Conservation (phyloP, 2,113 vertebrate species). For the Corythornis vintsioides region DNA sequence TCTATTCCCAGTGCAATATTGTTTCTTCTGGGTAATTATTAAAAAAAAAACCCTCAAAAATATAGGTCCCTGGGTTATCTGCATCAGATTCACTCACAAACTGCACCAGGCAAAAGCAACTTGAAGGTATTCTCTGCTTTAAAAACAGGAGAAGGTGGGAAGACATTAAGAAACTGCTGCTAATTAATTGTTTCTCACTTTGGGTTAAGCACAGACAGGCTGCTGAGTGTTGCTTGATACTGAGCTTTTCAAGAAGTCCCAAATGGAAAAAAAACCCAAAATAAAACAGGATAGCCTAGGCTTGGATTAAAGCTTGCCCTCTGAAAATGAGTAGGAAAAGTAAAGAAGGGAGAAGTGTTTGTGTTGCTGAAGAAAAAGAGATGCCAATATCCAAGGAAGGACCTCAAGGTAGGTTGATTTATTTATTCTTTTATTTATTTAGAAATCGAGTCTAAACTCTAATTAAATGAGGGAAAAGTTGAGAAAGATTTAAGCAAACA, state of each 20-base stretch:
- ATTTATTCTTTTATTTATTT: too few relatives aligned
- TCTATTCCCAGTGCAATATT: too few relatives aligned
- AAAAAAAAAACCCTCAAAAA: neutral
- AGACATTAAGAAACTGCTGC: neutral
- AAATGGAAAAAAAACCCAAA: neutral
- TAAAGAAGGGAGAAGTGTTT: neutral
- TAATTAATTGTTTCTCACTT: neutral
- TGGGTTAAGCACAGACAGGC: neutral
- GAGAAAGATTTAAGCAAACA: neutral
- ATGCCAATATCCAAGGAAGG: neutral
- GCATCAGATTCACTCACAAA: neutral
- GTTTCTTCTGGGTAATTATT: neutral
- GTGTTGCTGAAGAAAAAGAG: neutral
- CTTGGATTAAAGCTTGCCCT: neutral
- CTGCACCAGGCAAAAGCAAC: neutral
- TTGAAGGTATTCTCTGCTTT: neutral
- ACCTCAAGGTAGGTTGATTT: too few relatives aligned
- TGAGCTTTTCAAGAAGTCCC: neutral
- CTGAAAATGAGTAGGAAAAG: neutral
- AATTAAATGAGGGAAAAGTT: neutral
- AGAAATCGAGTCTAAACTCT: neutral
- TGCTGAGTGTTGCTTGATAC: neutral
- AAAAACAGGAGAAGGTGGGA: neutral
- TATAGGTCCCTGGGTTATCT: neutral
- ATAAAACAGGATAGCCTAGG: neutral